phyloP scores from a whole-genome alignment of 1,140 invertebrate species.

The Thaumetopoea pityocampa region DNA sequence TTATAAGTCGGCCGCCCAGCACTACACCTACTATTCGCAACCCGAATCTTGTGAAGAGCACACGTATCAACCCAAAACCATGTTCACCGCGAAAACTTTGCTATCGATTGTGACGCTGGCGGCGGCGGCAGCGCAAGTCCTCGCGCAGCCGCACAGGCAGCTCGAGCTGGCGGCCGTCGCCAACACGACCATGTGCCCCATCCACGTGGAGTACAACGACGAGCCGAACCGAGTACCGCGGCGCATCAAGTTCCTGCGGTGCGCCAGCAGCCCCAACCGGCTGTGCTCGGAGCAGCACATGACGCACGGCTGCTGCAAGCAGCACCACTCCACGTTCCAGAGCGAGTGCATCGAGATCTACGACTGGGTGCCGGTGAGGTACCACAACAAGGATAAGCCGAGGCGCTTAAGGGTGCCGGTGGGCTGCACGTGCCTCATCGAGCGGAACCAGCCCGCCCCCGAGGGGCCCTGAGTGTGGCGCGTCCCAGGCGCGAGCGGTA shows the following conservation, averaged over 20 bases:
- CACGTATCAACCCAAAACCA: slow-evolving; percentile 18
- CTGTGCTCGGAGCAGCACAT: slow-evolving; percentile 38
- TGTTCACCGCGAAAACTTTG: slow-evolving; percentile 13
- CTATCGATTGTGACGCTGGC: slow-evolving; percentile 11
- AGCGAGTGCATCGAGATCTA: slow-evolving; percentile 52
- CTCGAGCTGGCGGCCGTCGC: slow-evolving; percentile 34
- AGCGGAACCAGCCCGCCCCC: slow-evolving; percentile 18
- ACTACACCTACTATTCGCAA: slow-evolving; percentile 39
- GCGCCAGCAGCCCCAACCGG: slow-evolving; percentile 31
- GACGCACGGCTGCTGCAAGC: slow-evolving; percentile 43
- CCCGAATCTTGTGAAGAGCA: slow-evolving; percentile 28
- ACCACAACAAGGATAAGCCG: slow-evolving; percentile 22
- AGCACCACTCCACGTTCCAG: slow-evolving; percentile 26
- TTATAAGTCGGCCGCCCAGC: slow-evolving; percentile 18
- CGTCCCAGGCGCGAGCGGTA: background rate
- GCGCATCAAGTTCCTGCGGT: slow-evolving; percentile 51
- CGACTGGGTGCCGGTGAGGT: slow-evolving; percentile 49
- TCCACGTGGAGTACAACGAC: slow-evolving; percentile 37
- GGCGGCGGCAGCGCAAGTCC: slow-evolving; percentile 11
- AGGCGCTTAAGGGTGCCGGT: slow-evolving; percentile 37
- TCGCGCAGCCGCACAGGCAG: slow-evolving; percentile 10
- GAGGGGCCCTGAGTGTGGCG: slow-evolving; percentile 12
- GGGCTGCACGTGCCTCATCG: slow-evolving; percentile 55
- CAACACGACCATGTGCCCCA: slow-evolving; percentile 55
- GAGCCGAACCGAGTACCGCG: slow-evolving; percentile 43